These are phyloP conservation scores for Antrozous pallidus DNA, from an alignment of 2,797 vertebrate genomes.

Conservation along the genomic window DNA sequence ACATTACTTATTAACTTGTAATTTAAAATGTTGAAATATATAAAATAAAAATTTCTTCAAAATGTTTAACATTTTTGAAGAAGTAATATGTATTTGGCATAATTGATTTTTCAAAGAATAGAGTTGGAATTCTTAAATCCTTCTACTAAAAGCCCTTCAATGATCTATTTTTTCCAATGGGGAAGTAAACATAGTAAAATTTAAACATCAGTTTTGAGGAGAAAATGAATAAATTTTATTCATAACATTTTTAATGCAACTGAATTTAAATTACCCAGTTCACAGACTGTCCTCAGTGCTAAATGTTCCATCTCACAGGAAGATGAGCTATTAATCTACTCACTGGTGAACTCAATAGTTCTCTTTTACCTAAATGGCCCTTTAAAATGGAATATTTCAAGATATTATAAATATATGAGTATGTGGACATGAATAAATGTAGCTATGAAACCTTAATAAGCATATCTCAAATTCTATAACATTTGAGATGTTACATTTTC, in stretches of 20 bases:
- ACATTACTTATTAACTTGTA: not conserved
- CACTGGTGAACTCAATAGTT: not conserved
- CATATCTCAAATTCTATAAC: not conserved
- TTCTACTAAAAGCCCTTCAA: not conserved
- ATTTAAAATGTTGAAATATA: not conserved
- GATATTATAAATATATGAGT: not conserved
- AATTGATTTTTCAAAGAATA: not conserved
- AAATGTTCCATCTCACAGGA: not conserved
- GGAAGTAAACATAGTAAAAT: not conserved
- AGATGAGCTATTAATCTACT: not conserved
- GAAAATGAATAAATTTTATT: not conserved
- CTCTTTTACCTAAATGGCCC: not conserved
- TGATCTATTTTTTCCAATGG: not conserved
- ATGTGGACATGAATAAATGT: not conserved
- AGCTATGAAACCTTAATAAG: not conserved
- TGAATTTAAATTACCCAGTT: conserved; percentile 8
- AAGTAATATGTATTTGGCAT: not conserved
- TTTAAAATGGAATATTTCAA: conserved; percentile 12
- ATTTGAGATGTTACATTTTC: not conserved
- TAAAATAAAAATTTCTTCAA: not conserved
- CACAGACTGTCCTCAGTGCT: not conserved
- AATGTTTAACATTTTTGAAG: not conserved
- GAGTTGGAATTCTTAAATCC: not conserved
- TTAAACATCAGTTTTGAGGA: not conserved
- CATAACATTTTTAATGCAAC: not conserved